Conservation (phyloP, 2,113 vertebrate species). For the Gymnorhina tibicen region DNA sequence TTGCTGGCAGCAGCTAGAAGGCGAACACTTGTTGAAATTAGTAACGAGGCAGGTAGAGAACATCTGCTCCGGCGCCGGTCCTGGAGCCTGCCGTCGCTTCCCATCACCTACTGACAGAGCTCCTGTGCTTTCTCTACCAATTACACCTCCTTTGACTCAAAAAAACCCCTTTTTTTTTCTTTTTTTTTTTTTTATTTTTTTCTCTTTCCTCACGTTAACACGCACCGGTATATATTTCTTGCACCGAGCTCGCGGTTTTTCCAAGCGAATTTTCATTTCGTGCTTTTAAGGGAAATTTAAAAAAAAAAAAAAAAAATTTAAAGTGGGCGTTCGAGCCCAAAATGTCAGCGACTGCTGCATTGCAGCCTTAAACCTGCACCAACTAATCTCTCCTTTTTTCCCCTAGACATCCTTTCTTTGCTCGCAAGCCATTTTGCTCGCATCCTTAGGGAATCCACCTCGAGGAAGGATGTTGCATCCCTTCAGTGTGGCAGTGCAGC, state of each 20-base stretch:
- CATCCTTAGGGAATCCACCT: conserved; percentile 32
- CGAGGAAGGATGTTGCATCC: conserved; percentile 11
- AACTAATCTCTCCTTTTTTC: conserved; percentile 36
- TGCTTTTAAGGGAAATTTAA: not conserved
- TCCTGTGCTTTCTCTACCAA: conserved; percentile 42
- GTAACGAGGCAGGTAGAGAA: conserved; percentile 82
- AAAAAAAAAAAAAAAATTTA: not conserved
- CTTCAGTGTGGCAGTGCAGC: not conserved
- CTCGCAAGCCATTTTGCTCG: conserved; percentile 14
- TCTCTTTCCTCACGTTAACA: not conserved
- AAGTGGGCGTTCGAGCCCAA: conserved; percentile 34
- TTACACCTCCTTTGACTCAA: conserved; percentile 26
- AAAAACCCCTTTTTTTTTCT: not conserved
- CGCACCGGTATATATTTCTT: not conserved
- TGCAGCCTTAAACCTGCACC: conserved; percentile 53
- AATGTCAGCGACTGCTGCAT: conserved; percentile 52
- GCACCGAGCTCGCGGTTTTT: not conserved
- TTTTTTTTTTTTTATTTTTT: too few species aligned
- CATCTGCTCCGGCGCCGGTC: conserved; percentile 72
- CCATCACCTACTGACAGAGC: conserved; percentile 60
- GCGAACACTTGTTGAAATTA: conserved; percentile 85
- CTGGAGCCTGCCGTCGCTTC: conserved; percentile 67
- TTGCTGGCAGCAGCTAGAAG: conserved; percentile 83
- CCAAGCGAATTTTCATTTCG: not conserved
- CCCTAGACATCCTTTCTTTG: conserved; percentile 30